Evolutionary conservation across 2,797 vertebrate genomes (phyloP).

Genomic region (Notolabrus celidotus): DNA sequence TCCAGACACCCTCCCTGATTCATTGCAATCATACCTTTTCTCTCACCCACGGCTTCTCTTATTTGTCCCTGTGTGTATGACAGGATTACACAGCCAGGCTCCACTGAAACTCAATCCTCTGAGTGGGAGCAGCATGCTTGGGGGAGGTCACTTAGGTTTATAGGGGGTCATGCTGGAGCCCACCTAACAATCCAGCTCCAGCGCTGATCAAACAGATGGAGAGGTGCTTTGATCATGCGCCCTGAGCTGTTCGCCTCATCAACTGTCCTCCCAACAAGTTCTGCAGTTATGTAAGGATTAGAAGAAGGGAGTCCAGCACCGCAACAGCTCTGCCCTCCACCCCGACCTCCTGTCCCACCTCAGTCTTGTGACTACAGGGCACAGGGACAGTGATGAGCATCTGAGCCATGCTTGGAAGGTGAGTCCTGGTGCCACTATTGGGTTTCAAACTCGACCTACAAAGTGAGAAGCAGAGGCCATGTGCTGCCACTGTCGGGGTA

Average conservation of each 20-base stretch:
- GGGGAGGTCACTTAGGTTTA: slow-evolving; percentile 64
- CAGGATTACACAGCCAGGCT: slow-evolving; percentile 63
- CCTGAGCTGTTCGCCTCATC: slow-evolving; percentile 20
- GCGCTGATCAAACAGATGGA: slow-evolving; percentile 54
- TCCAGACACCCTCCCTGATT: slow-evolving; percentile 27
- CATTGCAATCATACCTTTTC: slow-evolving; percentile 52
- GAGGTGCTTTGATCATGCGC: slow-evolving; percentile 57
- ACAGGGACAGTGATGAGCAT: slow-evolving; percentile 58
- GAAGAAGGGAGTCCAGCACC: slow-evolving; percentile 23
- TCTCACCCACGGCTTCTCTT: slow-evolving; percentile 57
- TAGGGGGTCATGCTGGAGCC: slow-evolving; percentile 53
- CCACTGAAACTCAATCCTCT: slow-evolving; percentile 76
- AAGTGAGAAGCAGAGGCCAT: slow-evolving; percentile 53
- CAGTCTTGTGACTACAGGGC: slow-evolving; percentile 70
- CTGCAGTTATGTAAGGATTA: slow-evolving; percentile 52
- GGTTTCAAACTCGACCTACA: slow-evolving; percentile 74
- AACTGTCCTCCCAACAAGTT: slow-evolving; percentile 37
- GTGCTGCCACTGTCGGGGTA: slow-evolving; percentile 26
- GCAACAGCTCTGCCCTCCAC: slow-evolving; percentile 16
- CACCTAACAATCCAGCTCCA: slow-evolving; percentile 36
- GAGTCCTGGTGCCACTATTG: slow-evolving; percentile 82
- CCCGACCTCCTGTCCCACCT: slow-evolving; percentile 54
- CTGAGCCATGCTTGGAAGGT: slow-evolving; percentile 74
- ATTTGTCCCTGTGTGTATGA: slow-evolving; percentile 56
- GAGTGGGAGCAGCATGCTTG: slow-evolving; percentile 37